These are phyloP conservation scores for Ephialtes manifestator DNA, from an alignment of 2,888 invertebrate genomes.

Conservation along the genomic window DNA sequence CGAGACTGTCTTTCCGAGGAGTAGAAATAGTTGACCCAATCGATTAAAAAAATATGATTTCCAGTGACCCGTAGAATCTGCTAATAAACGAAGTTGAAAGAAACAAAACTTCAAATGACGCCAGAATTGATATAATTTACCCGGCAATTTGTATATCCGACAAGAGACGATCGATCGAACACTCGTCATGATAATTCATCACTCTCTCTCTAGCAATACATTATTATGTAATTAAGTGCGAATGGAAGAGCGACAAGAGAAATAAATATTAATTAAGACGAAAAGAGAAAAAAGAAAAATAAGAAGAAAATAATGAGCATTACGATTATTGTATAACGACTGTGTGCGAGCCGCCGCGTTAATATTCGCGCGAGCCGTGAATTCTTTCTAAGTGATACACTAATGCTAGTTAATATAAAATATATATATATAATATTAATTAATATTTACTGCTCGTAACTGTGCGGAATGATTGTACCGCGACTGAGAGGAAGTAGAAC, in stretches of 20 bases:
- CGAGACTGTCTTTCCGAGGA: not conserved
- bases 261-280: constrained; percentile 32
- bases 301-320: constrained; percentile 28
- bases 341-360: constrained; percentile 42
- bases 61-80: not conserved
- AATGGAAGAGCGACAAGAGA: constrained; percentile 29
- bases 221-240: constrained; percentile 11
- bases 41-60: not conserved
- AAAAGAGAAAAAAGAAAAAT: constrained; percentile 12
- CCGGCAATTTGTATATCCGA: constrained; percentile 5
- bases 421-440: constrained; percentile 26
- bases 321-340: constrained; percentile 50
- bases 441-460: constrained; percentile 36
- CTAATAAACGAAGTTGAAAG: constrained; percentile 18
- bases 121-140: constrained; percentile 11
- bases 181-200: constrained; percentile 47
- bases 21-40: not conserved
- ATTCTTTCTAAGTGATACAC: constrained; percentile 47
- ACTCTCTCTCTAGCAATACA: constrained; percentile 38
- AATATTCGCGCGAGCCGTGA: constrained; percentile 52
- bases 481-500: constrained; percentile 1
- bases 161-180: constrained; percentile 21
- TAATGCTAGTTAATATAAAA: constrained; percentile 7
- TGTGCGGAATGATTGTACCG: constrained; percentile 20
- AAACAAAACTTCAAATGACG: constrained; percentile 13